These are phyloP conservation scores for Apostichopus leukothele DNA, from an alignment of 53 echinoderm and acorn worm genomes.

Conservation along the genomic window DNA sequence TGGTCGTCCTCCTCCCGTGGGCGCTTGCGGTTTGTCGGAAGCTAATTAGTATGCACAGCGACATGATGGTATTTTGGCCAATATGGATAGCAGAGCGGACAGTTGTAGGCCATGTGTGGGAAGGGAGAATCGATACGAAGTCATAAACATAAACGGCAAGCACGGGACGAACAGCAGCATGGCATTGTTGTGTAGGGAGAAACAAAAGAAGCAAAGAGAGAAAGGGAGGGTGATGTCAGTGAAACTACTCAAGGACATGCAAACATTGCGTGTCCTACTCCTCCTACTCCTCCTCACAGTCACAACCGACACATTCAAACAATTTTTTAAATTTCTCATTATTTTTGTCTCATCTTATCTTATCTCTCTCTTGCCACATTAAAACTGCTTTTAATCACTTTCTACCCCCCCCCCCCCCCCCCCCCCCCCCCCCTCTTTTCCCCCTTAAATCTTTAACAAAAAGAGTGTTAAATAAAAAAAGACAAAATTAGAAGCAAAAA, in stretches of 20 bases:
- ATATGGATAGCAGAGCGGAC: constrained; percentile 95
- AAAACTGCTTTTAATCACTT: too few species aligned
- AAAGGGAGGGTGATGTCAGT: constrained; percentile 94
- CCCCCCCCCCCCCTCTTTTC: too few species aligned
- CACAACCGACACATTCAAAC: neutral
- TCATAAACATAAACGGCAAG: constrained; percentile 99
- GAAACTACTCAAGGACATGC: constrained; percentile 41
- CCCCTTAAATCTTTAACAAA: too few species aligned
- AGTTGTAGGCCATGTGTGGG: constrained; percentile 88
- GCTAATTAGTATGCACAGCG: constrained; percentile 99
- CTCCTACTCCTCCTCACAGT: neutral
- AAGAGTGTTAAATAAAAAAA: too few species aligned
- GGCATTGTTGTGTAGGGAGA: constrained; percentile 99
- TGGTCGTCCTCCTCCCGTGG: constrained; percentile 74
- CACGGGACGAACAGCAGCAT: constrained; percentile 99
- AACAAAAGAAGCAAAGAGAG: constrained; percentile 89
- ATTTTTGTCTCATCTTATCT: too few species aligned
- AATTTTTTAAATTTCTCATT: neutral
- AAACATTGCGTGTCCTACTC: constrained; percentile 19
- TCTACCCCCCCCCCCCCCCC: too few species aligned
- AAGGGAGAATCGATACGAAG: constrained; percentile 70
- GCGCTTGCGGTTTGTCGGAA: constrained; percentile 99
- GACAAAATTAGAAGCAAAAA: too few species aligned
- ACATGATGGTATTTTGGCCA: constrained; percentile 99
- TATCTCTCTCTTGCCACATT: too few species aligned